A percentile compares a stretch with the other conserved stretches of the same genome.
Evolutionary conservation across 2,113 vertebrate species (phyloP).

Genomic region (Dipodomys ordii): DNA sequence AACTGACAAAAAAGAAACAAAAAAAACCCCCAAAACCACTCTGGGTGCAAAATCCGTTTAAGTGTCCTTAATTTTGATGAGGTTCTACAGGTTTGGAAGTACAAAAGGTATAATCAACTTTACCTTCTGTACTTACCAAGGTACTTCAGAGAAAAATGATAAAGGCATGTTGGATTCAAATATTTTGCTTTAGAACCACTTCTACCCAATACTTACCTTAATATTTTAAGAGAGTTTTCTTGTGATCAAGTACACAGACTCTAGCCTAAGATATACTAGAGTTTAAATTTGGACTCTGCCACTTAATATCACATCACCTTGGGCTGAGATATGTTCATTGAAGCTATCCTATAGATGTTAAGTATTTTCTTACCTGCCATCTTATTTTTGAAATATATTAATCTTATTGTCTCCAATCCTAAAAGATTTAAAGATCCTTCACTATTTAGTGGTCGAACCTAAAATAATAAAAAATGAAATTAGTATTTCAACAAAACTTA

Average conservation of each 20-base stretch:
- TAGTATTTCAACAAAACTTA: conserved; percentile 58
- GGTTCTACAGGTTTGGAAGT: neutral
- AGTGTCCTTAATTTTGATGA: neutral
- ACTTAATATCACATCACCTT: neutral
- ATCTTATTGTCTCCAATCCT: conserved; percentile 95
- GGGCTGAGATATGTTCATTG: conserved; percentile 8
- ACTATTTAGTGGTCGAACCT: conserved; percentile 97
- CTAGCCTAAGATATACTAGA: neutral
- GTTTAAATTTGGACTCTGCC: neutral
- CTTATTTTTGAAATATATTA: conserved; percentile 99
- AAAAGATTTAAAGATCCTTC: conserved; percentile 98
- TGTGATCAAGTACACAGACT: neutral
- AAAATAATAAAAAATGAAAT: conserved; percentile 76
- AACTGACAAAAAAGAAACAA: too few relatives aligned
- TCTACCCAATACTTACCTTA: neutral
- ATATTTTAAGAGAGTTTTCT: neutral
- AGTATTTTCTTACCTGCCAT: conserved; percentile 93
- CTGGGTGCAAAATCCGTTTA: too few relatives aligned
- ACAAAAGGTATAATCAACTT: neutral
- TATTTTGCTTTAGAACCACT: neutral
- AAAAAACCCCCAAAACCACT: too few relatives aligned
- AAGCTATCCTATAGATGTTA: neutral
- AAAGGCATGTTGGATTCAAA: neutral
- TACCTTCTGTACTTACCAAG: neutral
- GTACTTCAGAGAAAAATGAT: neutral